A percentile compares a stretch with the other conserved stretches of the same genome.
These are phyloP conservation scores for Bos indicus DNA, from an alignment of 2,113 vertebrate genomes.

Conservation along the genomic window DNA sequence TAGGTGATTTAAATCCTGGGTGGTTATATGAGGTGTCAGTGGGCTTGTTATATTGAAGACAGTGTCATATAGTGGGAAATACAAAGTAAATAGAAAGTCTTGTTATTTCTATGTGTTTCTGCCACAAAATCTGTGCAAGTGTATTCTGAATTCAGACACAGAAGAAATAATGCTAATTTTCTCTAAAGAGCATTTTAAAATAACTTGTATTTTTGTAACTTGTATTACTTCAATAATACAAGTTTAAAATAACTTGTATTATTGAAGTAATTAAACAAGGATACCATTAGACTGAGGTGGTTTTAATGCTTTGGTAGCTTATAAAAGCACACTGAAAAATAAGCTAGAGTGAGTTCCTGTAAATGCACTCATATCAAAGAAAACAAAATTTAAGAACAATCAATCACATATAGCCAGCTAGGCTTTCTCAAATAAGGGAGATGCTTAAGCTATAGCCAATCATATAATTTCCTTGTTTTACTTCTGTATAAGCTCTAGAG, in stretches of 20 bases:
- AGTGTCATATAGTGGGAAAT: neutral
- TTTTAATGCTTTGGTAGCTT: neutral
- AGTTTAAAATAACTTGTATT: neutral
- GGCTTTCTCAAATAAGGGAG: neutral
- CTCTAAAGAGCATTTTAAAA: neutral
- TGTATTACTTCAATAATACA: no score
- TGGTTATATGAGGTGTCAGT: neutral
- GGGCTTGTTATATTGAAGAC: neutral
- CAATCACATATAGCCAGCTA: neutral
- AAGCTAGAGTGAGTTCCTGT: neutral
- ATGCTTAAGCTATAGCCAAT: neutral
- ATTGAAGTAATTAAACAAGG: neutral
- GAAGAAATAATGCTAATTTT: neutral
- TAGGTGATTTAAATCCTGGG: neutral
- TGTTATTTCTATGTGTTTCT: neutral
- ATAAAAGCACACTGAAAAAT: neutral
- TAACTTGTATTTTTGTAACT: neutral
- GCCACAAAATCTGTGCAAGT: neutral
- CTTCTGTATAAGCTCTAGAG: neutral
- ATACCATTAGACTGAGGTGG: neutral
- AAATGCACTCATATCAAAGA: neutral
- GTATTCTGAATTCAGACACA: neutral
- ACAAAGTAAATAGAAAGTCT: neutral
- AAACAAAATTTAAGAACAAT: neutral
- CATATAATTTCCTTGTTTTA: neutral